A percentile compares a stretch with the other conserved stretches of the same genome.
Evolutionary conservation across 2,113 vertebrate species (phyloP).

Genomic region (Silurus asotus): DNA sequence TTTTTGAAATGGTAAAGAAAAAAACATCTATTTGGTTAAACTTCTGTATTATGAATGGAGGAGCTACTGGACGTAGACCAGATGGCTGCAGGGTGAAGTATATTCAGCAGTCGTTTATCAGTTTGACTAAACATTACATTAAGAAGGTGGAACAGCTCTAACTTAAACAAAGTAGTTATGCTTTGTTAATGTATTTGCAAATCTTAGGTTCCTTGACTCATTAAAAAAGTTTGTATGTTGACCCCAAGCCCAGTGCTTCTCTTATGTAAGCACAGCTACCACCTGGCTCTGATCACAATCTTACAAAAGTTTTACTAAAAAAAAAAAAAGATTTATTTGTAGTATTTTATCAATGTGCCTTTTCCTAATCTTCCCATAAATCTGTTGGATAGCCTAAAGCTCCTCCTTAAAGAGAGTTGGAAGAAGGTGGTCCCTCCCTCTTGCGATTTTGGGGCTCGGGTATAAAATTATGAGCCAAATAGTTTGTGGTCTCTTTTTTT

Average conservation of each 20-base stretch:
- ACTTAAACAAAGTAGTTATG: not conserved
- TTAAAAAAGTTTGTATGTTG: not conserved
- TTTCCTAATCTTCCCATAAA: constrained; percentile 3
- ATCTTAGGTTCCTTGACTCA: not conserved
- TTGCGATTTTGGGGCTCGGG: not conserved
- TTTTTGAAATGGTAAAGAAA: not conserved
- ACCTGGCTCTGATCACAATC: not conserved
- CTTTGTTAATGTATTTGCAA: not conserved
- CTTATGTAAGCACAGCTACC: not conserved
- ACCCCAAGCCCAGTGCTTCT: not conserved
- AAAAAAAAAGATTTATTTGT: not conserved
- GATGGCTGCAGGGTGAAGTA: not conserved
- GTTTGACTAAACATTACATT: not conserved
- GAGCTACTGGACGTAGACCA: not conserved
- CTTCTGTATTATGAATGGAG: not conserved
- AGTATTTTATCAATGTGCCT: not conserved
- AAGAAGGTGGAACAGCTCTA: not conserved
- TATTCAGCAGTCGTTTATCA: constrained; percentile 1
- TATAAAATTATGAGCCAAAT: constrained; percentile 39
- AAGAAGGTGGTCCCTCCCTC: constrained; percentile 10
- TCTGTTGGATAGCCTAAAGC: constrained; percentile 4
- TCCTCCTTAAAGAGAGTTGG: constrained; percentile 22
- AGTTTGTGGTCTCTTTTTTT: not conserved
- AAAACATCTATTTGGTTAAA: not conserved
- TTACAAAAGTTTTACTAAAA: not conserved